These are phyloP conservation scores for Strix aluco DNA, from an alignment of 2,113 vertebrate genomes.

Conservation along the genomic window DNA sequence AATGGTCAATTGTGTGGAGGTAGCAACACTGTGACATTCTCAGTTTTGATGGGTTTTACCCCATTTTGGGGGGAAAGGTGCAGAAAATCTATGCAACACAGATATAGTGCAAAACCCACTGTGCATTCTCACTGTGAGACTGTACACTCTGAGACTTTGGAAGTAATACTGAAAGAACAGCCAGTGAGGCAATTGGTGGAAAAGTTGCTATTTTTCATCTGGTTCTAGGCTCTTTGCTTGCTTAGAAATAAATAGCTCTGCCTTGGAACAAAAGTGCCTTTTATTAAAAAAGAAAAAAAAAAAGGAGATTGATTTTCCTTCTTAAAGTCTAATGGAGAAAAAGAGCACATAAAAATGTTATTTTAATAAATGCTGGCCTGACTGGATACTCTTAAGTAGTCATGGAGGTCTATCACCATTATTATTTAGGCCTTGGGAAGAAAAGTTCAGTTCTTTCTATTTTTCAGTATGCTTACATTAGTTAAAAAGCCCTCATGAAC, in stretches of 20 bases:
- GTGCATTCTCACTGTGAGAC: not conserved
- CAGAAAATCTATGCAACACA: constrained; percentile 48
- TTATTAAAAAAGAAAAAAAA: not conserved
- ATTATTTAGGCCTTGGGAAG: not conserved
- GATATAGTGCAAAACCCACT: not conserved
- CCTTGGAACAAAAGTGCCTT: not conserved
- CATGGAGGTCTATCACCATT: not conserved
- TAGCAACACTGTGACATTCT: not conserved
- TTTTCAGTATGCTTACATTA: not conserved
- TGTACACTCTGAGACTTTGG: constrained; percentile 9
- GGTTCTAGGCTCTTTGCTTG: not conserved
- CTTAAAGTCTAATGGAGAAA: not conserved
- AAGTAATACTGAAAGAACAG: not conserved
- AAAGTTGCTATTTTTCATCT: constrained; percentile 29
- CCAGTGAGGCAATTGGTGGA: constrained; percentile 4
- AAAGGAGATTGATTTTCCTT: constrained; percentile 18
- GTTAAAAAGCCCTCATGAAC: not conserved
- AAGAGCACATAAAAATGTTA: not conserved
- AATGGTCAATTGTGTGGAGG: not conserved
- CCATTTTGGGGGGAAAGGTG: not conserved
- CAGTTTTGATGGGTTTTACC: not conserved
- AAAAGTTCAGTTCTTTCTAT: not conserved
- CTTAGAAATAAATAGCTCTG: constrained; percentile 6
- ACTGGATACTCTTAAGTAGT: not conserved
- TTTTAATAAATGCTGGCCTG: not conserved